Evolutionary conservation across 2,888 invertebrate species (phyloP).

Genomic region (Tetrapedia diversipes): DNA sequence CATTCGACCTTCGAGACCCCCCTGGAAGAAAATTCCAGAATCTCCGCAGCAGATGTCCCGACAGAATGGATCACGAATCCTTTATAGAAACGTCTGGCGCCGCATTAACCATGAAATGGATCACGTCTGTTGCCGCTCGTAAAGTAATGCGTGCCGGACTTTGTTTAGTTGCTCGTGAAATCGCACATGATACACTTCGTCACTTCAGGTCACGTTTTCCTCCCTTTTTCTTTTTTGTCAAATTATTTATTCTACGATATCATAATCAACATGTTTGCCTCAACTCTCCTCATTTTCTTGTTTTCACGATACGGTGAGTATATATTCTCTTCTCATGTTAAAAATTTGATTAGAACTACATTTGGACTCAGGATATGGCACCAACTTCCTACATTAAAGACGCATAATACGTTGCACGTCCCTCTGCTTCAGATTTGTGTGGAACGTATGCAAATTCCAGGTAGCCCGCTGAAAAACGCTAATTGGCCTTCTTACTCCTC

Average conservation of each 20-base stretch:
- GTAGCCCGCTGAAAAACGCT: too few relatives aligned
- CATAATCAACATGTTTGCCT: too few relatives aligned
- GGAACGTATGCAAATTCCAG: not conserved
- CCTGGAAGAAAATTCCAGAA: constrained; percentile 14
- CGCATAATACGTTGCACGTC: not conserved
- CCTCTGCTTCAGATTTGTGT: not conserved
- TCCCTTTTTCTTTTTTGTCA: not conserved
- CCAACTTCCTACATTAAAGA: not conserved
- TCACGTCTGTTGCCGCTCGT: constrained; percentile 80
- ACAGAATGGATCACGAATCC: constrained; percentile 60
- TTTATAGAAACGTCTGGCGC: constrained; percentile 78
- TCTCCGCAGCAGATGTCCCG: not conserved
- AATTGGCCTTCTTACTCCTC: not conserved
- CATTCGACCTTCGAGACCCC: not conserved
- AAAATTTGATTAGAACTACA: too few relatives aligned
- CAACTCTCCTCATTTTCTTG: too few relatives aligned
- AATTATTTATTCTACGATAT: constrained; percentile 18
- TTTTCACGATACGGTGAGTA: too few relatives aligned
- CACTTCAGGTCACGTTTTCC: not conserved
- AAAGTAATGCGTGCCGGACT: constrained; percentile 79
- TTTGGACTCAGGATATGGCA: not conserved
- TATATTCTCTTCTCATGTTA: too few relatives aligned
- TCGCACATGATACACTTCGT: constrained; percentile 71
- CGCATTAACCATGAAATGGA: constrained; percentile 81
- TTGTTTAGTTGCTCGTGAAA: constrained; percentile 76